Percentiles rank a stretch among this genome's conserved stretches.
Evolutionary conservation across 2,888 invertebrate species (phyloP).

Genomic region (Chalcosyrphus nemorum): DNA sequence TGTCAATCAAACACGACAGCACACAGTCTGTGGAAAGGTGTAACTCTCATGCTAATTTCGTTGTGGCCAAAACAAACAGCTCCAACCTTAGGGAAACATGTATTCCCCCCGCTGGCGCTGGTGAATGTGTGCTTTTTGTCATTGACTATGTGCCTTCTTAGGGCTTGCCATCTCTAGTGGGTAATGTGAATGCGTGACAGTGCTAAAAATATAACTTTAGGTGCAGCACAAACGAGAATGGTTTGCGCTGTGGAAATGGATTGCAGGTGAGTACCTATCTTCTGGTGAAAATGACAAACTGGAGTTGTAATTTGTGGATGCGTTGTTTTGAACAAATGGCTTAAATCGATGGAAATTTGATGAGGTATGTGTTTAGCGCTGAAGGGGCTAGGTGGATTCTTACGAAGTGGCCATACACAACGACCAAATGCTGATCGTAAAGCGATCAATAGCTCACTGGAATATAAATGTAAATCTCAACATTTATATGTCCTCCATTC

Average conservation of each 20-base stretch:
- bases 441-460: too few relatives aligned
- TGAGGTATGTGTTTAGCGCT: too few relatives aligned
- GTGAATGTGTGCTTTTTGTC: slow-evolving; percentile 32
- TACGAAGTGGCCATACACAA: too few relatives aligned
- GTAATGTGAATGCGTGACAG: slow-evolving; percentile 22
- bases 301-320: slow-evolving; percentile 58
- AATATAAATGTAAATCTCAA: too few relatives aligned
- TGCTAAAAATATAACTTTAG: slow-evolving; percentile 62
- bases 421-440: too few relatives aligned
- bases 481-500: too few relatives aligned
- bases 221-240: slow-evolving; percentile 43
- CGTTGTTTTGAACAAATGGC: slow-evolving; percentile 52
- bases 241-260: slow-evolving; percentile 42
- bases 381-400: too few relatives aligned
- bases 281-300: slow-evolving; percentile 53
- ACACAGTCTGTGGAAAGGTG: slow-evolving; percentile 64
- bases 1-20: slow-evolving; percentile 70
- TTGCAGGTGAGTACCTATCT: slow-evolving; percentile 55
- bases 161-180: slow-evolving; percentile 27
- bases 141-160: slow-evolving; percentile 14
- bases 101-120: slow-evolving; percentile 5
- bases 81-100: slow-evolving; percentile 62
- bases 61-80: slow-evolving; percentile 52
- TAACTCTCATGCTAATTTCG: slow-evolving; percentile 70
- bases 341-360: neutral